Percentiles rank a stretch among this genome's conserved stretches.
Conservation (phyloP, 2,113 vertebrate genomes). For the Pseudorectes ferrugineus region DNA sequence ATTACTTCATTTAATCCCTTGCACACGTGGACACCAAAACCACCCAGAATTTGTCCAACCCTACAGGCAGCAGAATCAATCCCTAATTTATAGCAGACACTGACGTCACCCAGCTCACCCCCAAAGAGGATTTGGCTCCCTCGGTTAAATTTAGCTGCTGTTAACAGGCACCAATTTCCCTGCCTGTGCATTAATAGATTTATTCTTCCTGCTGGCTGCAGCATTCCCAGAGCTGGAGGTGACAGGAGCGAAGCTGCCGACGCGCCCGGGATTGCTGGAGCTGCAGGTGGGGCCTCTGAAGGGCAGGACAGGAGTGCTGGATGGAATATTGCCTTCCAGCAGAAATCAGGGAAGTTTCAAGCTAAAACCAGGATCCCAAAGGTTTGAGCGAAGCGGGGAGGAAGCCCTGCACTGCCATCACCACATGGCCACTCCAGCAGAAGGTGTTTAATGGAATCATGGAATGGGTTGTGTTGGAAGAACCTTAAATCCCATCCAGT, state of each 20-base stretch:
- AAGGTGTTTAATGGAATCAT: not conserved
- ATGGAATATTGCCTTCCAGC: not conserved
- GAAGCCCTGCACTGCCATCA: not conserved
- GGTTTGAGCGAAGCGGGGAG: not conserved
- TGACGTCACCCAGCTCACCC: not conserved
- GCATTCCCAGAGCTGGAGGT: not conserved
- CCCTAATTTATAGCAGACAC: not conserved
- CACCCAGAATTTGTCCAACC: not conserved
- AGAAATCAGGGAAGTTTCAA: not conserved
- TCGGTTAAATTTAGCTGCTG: conserved; percentile 22
- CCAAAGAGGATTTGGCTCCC: not conserved
- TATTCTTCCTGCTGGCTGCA: not conserved
- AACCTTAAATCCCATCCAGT: not conserved
- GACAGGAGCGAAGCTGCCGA: not conserved
- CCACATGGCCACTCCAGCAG: not conserved
- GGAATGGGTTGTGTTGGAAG: not conserved
- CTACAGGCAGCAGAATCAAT: not conserved
- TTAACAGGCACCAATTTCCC: conserved; percentile 7
- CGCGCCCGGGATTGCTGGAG: not conserved
- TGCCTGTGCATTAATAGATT: not conserved
- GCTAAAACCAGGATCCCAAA: not conserved
- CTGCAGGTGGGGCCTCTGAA: not conserved
- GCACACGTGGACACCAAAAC: not conserved
- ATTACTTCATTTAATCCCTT: not conserved
- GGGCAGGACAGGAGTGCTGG: not conserved